Evolutionary conservation across 2,797 vertebrate genomes (phyloP), one percentile per base, ranked within the genome.

Genomic region (Eidolon dupreanum): DNA sequence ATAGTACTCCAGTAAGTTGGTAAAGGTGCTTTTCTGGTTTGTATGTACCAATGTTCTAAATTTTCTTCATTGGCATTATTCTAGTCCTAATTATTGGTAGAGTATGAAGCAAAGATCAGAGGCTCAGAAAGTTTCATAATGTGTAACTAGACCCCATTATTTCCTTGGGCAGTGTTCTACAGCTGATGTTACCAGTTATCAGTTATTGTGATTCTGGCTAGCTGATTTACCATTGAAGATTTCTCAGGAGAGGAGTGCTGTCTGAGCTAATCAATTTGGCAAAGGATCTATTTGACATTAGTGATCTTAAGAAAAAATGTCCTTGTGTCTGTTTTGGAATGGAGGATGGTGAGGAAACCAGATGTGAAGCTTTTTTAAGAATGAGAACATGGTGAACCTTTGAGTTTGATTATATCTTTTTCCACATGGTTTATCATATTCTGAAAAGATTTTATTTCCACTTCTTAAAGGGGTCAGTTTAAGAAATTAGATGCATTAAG

Each of bases 361-460:
- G 41, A 36, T 91, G 6, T 49, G 51, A 55, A 55, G n/a, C 31
- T 65, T 82, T 84, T 94, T 78, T 31, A 90, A 22, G 43, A 78
- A 51, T n/a, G 8, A 68, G 20, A 31, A 38, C 22, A 26, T 73
- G 24, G 43, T 83, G 5, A 68, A 59, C 43, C 55, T 22, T 49
- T 65, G 46, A 71, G 28, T 57, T 90, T 92, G 57, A 84, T 70
- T 46, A 46, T 87, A 33, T 66, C 16, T 51, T 66, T 95, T 95
- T 82, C 51, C 38, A 20, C 36, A 36, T 51, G 55, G 19, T 66
- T 26, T 75, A 49, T 70, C 26, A 41, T 74, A 33, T 66, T 94
- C 38, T 88, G 79, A 74, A 65, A 94, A 61, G 33, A 81, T 77
- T 88, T 93, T 88, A 65, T 93, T 94, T 95, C 41, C 2, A 55